Evolutionary conservation across 2,797 vertebrate genomes (phyloP), one percentile per base, ranked within the genome.

Genomic region (Harpagifer antarcticus): DNA sequence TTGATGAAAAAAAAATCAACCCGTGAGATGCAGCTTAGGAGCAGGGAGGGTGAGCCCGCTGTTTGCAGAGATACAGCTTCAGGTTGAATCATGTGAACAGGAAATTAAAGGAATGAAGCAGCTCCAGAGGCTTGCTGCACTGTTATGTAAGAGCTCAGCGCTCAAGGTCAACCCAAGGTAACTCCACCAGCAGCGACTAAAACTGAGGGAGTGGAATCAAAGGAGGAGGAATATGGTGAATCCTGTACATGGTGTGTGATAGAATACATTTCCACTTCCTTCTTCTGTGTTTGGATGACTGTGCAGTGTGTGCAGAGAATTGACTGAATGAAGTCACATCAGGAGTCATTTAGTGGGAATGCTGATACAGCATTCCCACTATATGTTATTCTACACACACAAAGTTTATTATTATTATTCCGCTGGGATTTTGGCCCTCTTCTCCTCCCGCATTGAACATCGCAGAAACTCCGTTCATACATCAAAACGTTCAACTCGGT

Each of bases 91-190:
- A 69, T 9, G 52, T 67, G 56, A 86, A 74, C 76, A 82, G 72
- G 67, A 87, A 76, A 90, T 74, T 55, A 84, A 79, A 81, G 74
- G 45, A 49, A 48, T 12, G 68, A 76, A 78, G 64, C 6, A 20
- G 70, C 82, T 82, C 66, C 69, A 63, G 75, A 89, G 83, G 83
- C 89, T 86, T 86, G 87, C 85, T 66, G 73, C 75, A 81, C 68
- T 48, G 79, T 92, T 91, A 83, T 44, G 54, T 68, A 88, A 92
- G 63, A 72, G 57, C 80, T 64, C 72, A 40, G 82, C 67, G 16
- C 56, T 89, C 88, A 92, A 91, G 89, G 91, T 88, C 84, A 91
- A 40, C 42, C 54, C 79, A 89, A 91, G 89, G 87, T 86, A 60
- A 84, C 72, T 71, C 55, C 76, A 77, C 31, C 47, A 65, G 64